phyloP scores from a whole-genome alignment of 2,797 vertebrate genomes.

The Diglossa cyanea region DNA sequence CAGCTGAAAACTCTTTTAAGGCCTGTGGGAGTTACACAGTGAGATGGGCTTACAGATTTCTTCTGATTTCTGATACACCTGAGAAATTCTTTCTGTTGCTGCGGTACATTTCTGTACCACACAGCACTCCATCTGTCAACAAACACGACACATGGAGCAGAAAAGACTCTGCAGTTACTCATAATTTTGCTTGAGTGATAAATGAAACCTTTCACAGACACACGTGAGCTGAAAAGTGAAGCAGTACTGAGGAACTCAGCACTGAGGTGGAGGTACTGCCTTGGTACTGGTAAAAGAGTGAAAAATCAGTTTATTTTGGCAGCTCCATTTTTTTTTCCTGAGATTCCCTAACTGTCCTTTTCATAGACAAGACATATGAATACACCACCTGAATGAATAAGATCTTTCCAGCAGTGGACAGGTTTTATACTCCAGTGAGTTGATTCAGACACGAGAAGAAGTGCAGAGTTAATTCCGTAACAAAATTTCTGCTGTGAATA shows the following conservation, averaged over 20 bases:
- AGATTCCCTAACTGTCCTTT: not conserved
- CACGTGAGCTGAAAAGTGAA: not conserved
- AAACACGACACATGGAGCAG: not conserved
- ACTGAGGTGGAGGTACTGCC: not conserved
- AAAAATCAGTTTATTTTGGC: not conserved
- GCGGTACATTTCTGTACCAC: not conserved
- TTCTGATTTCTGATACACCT: not conserved
- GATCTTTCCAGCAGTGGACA: not conserved
- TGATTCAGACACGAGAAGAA: not conserved
- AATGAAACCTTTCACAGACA: not conserved
- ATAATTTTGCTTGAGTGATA: not conserved
- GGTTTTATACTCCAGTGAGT: not conserved
- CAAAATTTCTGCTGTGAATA: not conserved
- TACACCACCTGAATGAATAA: not conserved
- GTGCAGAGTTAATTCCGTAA: not conserved
- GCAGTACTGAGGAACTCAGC: fast-evolving
- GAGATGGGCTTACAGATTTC: not conserved
- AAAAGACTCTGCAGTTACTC: not conserved
- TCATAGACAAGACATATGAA: not conserved
- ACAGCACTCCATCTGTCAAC: not conserved
- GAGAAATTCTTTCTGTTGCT: not conserved
- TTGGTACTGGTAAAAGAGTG: not conserved
- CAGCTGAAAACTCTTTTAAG: not conserved
- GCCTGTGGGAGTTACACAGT: not conserved
- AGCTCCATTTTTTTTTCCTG: not conserved